Conservation (phyloP, 1,140 invertebrate genomes). For the Choristoneura fumiferana region DNA sequence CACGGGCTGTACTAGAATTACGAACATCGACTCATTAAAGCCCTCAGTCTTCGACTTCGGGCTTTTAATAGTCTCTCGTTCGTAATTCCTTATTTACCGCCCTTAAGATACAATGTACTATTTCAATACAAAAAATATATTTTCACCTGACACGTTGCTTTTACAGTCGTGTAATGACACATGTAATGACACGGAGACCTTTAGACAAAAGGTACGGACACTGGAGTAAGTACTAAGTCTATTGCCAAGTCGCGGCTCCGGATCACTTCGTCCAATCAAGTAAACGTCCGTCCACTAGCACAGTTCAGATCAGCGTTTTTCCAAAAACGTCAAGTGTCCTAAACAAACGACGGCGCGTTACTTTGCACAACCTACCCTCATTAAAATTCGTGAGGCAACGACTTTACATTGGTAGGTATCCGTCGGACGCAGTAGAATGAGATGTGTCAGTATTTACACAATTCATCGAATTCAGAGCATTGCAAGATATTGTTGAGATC, state of each 20-base stretch:
- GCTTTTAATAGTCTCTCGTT: too few species aligned
- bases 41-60: too few species aligned
- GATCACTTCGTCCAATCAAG: not conserved
- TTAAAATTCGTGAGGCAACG: slow-evolving; percentile 14
- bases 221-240: not conserved
- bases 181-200: not conserved
- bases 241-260: not conserved
- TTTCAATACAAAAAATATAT: too few species aligned
- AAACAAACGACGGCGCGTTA: slow-evolving; percentile 12
- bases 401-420: slow-evolving; percentile 8
- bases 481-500: slow-evolving; percentile 1
- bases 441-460: not conserved
- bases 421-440: not conserved
- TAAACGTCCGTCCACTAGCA: not conserved
- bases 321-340: slow-evolving; percentile 12
- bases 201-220: not conserved
- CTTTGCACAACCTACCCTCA: slow-evolving; percentile 18
- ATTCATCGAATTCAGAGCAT: slow-evolving; percentile 4
- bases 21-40: too few species aligned
- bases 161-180: too few species aligned
- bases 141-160: too few species aligned
- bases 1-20: too few species aligned
- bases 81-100: too few species aligned
- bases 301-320: slow-evolving; percentile 16
- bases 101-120: too few species aligned